Evolutionary conservation across 2,888 invertebrate species (phyloP), one percentile per base, ranked within the genome.

Genomic region (Branchipolynoe longqiensis): DNA sequence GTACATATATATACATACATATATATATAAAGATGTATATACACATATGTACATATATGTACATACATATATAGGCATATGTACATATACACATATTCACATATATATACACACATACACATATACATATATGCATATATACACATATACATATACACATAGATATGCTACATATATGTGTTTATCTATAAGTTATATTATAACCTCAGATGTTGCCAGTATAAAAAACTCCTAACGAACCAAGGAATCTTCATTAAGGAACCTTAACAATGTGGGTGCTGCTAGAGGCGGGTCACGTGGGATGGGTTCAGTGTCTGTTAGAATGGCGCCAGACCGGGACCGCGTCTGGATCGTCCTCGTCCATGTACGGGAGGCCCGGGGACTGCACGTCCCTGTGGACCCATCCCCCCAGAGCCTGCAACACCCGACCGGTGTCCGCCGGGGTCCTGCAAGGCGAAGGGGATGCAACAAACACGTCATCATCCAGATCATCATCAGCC

Each of bases 321-420:
- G 78, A 28, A n/a, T n/a, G n/a, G n/a, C n/a, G n/a, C n/a, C n/a
- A n/a, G n/a, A n/a, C n/a, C n/a, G n/a, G n/a, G n/a, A n/a, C n/a
- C n/a, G n/a, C n/a, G n/a, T n/a, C 78, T 78, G 48, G 54, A 33
- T 78, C 78, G 28, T 73, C 73, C 33, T 78, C 78, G 31, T 78
- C 78, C 78, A 78, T 78, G 78, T 31, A 78, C 4, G 48, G 78
- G 1, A 78, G 78, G 28, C 28, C 41, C 25, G 78, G 78, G 78
- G 78, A 78, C 28, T 18, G 48, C 6, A 78, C 78, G 28, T 48
- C 78, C 4, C 1, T n/a, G 48, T 33, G 36, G 25, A 8, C 18
- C 8, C 33, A 22, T 14, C 36, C 22, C 31, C 0, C 8, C 48
- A 12, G 48, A 8, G 8, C 69, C 69, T 12, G 38, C 6, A 33